Evolutionary conservation across 2,797 vertebrate species (phyloP).

Genomic region (Thunnus albacares): DNA sequence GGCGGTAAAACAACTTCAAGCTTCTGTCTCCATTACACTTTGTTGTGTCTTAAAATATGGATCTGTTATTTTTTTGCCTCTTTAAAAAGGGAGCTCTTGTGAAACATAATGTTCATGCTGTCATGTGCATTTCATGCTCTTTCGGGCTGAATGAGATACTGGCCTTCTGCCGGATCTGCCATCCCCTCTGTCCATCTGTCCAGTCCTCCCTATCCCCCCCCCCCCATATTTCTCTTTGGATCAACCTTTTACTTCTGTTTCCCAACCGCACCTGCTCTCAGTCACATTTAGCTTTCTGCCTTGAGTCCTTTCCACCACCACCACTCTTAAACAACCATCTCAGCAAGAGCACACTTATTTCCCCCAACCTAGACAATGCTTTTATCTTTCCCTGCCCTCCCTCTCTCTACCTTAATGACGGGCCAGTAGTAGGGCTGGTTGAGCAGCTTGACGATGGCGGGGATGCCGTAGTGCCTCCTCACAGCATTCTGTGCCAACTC

Average conservation of each 20-base stretch:
- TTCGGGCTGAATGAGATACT: slow-evolving; percentile 42
- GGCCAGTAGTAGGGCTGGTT: slow-evolving; percentile 97
- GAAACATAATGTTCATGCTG: slow-evolving; percentile 44
- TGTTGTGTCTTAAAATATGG: too few relatives aligned
- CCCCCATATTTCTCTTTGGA: background rate
- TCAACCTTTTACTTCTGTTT: background rate
- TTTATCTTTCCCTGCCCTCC: background rate
- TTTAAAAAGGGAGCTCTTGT: slow-evolving; percentile 6
- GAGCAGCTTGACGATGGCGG: slow-evolving; percentile 94
- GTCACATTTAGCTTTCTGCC: background rate
- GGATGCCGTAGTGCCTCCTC: slow-evolving; percentile 94
- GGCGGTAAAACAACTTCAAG: background rate
- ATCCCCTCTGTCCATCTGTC: slow-evolving; percentile 61
- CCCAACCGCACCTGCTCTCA: background rate
- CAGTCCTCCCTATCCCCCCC: background rate
- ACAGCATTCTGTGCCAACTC: slow-evolving; percentile 95
- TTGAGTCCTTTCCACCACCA: background rate
- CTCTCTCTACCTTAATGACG: slow-evolving; percentile 91
- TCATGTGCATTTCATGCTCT: slow-evolving; percentile 34
- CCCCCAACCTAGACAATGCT: background rate
- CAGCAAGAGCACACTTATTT: background rate
- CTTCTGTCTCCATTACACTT: background rate
- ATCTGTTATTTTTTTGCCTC: background rate
- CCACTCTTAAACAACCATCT: background rate
- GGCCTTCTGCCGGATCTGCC: slow-evolving; percentile 25